Base-by-base conservation (phyloP, 2,797 vertebrate genomes). In the Agapornis canus region DNA sequence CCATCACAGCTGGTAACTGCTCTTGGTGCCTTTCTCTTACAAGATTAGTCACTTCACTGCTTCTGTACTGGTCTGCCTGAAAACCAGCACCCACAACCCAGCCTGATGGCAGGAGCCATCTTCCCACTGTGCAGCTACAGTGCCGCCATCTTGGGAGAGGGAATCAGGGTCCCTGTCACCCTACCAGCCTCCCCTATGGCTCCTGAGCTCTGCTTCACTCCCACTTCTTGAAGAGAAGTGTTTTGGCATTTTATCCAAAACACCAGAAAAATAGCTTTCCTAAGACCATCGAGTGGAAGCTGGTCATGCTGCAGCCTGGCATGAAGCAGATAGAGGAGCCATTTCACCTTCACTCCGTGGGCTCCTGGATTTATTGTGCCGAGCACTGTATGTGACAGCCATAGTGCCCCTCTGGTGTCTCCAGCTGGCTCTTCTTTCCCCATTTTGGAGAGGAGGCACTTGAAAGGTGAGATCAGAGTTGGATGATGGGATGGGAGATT, bases 321-420 rank as follows among this genome's bases (percentile, higher is more conserved):
- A 15, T 0, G 1, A 32, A 7, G 39, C 4, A 25, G 18, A 11
- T 5, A 59, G 59, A 42, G 39, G 13, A 71, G 27, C 47, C 2
- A 0, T 7, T 3, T 23, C 1, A 0, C 35, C 16, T 47, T 45
- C 2, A 5, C 42, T 4, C 25, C 22, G 6, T 4, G 21, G 29
- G 81, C 52, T 47, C 39, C 17, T 1, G 2, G 21, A 35, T 59
- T 42, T 90, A 9, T 29, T 40, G 4, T 37, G 22, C 56, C 18
- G 35, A 40, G 63, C 0, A 0, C 63, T 40, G 4, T 20, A 56
- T 51, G 64, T 76, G 77, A 59, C 63, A 76, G 42, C 56, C n/a
- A 9, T 8, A 5, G 31, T 29, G 19, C 26, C 17, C 19, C 59
- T 65, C 19, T 59, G 32, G 26, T n/a, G 26, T 54, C 32, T 25